Evolutionary conservation across 2,888 invertebrate species (phyloP).

Genomic region (Cloeon dipterum): DNA sequence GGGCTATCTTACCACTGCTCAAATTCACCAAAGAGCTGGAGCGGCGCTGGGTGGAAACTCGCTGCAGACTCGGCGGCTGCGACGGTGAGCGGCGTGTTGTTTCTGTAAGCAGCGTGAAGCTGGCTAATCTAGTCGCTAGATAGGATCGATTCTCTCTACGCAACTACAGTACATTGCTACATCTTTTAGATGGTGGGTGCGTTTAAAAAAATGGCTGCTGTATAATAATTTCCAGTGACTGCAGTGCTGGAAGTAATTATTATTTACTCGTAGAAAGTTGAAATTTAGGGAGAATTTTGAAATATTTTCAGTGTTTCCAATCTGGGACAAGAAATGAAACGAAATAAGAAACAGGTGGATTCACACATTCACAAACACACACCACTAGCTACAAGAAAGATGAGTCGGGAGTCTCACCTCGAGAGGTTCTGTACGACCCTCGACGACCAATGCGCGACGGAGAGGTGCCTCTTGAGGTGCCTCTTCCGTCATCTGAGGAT

Average conservation of each 20-base stretch:
- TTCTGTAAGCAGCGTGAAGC: not conserved
- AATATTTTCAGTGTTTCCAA: too few relatives aligned
- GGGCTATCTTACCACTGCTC: conserved; percentile 63
- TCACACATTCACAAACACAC: not conserved
- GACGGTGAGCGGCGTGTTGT: not conserved
- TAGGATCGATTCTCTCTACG: too few relatives aligned
- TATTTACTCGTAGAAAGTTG: too few relatives aligned
- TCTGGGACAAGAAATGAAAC: not conserved
- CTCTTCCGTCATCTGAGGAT: conserved; percentile 43
- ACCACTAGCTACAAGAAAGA: not conserved
- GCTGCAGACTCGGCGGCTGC: conserved; percentile 23
- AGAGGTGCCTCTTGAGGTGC: conserved; percentile 48
- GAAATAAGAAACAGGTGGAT: not conserved
- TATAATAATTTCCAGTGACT: too few relatives aligned
- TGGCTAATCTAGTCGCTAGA: too few relatives aligned
- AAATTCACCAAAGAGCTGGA: conserved; percentile 89
- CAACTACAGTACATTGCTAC: too few relatives aligned
- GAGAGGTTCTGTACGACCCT: conserved; percentile 68
- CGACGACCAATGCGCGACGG: conserved; percentile 53
- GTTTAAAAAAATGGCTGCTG: too few relatives aligned
- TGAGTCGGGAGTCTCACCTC: conserved; percentile 36
- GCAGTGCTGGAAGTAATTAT: too few relatives aligned
- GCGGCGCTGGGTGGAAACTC: conserved; percentile 74
- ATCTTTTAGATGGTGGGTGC: too few relatives aligned
- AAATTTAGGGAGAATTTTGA: too few relatives aligned